Evolutionary conservation across 2,888 invertebrate species (phyloP), one percentile per base, ranked within the genome.

Genomic region (Chalcis sispes): DNA sequence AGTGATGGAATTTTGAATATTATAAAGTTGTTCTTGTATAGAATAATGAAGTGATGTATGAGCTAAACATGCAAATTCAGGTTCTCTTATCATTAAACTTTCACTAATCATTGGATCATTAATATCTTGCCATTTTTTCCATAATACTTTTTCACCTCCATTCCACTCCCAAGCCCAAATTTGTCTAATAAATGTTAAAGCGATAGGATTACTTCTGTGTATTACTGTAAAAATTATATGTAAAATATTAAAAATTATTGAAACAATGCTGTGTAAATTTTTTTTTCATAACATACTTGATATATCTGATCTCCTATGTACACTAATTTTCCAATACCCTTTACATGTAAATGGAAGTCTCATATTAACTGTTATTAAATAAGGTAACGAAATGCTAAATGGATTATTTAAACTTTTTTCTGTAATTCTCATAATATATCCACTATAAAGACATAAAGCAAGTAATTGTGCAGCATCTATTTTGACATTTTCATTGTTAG

Each of bases 1-100:
- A 0, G 91, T 90, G 0, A 92, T 92, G 0, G 93, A 93, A 84
- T 93, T 93, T 83, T 94, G 92, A 67, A 94, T 89, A 27, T 90
- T 89, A 42, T 90, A 87, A 58, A 94, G 85, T 71, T 91, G 91
- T 62, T 89, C 90, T 2, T 90, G 88, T 52, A 91, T 90, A 48
- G 90, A 90, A 84, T 89, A 90, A 62, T 90, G 83, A 0, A 92
- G 89, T 64, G 90, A 91, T 5, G 92, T 91, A 0, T 89, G 88
- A 80, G 90, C 90, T 40, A 93, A 83, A 10, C 89, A 83, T 0
- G 86, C 83, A 46, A 92, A 85, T 85, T 93, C 92, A 56, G 82
- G 81, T 70, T 89, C 85, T 66, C 80, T 81, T 18, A 87, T 82
- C 77, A 77, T 82, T 40, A 86, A 74, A 62, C 81, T 83, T 32